A percentile compares a stretch with the other conserved stretches of the same genome.
Conservation (phyloP, 2,113 vertebrate species). For the Buteo buteo region DNA sequence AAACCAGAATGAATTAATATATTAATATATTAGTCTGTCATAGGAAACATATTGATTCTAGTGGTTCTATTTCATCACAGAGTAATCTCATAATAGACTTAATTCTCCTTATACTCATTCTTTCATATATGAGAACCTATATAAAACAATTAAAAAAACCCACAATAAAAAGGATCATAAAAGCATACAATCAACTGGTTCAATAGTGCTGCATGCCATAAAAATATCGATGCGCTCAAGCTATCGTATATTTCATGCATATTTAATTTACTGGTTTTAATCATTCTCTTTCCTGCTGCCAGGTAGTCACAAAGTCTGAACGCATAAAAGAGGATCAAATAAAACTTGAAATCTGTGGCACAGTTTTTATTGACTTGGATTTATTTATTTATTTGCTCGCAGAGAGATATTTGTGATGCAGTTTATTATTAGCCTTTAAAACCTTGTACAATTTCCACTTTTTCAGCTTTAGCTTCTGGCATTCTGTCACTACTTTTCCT, state of each 20-base stretch:
- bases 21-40: background rate
- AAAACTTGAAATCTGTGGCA: background rate
- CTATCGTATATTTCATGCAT: background rate
- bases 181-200: background rate
- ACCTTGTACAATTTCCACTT: background rate
- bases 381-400: background rate
- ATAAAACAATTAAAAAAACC: background rate
- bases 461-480: background rate
- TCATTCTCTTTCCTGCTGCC: background rate
- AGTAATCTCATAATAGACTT: background rate
- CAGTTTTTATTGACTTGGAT: background rate
- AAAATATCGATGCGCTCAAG: background rate
- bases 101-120: background rate
- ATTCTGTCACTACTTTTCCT: background rate
- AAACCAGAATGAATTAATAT: constrained; percentile 40
- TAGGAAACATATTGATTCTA: background rate
- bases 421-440: background rate
- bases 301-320: constrained; percentile 5
- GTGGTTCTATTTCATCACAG: background rate
- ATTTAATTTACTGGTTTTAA: background rate
- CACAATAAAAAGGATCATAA: background rate
- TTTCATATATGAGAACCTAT: background rate
- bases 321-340: constrained; percentile 29
- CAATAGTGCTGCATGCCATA: background rate
- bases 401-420: background rate